A percentile compares a stretch with the other conserved stretches of the same genome.
Conservation (phyloP, 2,797 vertebrate genomes). For the Catharus ustulatus region DNA sequence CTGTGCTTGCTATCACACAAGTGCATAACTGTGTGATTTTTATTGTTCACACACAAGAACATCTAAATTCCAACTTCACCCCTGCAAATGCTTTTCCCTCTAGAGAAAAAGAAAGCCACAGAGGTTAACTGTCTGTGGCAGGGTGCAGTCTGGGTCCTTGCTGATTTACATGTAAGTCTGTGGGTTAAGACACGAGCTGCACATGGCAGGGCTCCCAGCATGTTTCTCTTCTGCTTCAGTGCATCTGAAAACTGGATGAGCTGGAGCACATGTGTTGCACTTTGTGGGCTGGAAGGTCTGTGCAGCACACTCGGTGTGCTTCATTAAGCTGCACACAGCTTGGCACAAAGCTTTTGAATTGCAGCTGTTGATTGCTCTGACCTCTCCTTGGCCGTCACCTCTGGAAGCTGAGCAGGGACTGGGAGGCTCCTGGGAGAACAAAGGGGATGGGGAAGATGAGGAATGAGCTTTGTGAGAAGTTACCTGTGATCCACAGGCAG, state of each 20-base stretch:
- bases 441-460: neutral
- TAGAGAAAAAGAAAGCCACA: neutral
- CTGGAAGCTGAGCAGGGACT: fast-evolving
- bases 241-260: neutral
- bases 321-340: neutral
- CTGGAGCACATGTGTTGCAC: neutral
- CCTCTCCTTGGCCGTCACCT: neutral
- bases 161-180: neutral
- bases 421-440: neutral
- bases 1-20: neutral
- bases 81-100: neutral
- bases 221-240: neutral
- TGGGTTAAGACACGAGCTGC: neutral
- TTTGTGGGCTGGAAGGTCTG: neutral
- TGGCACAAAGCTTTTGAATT: neutral
- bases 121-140: neutral
- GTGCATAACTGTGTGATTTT: neutral
- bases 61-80: neutral
- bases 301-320: neutral
- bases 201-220: neutral
- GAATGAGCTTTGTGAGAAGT: neutral
- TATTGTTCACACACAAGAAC: neutral
- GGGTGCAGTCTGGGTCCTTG: neutral
- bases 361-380: neutral
- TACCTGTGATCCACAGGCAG: neutral